phyloP scores from a whole-genome alignment of 2,797 vertebrate species.

The Coilia nasus region DNA sequence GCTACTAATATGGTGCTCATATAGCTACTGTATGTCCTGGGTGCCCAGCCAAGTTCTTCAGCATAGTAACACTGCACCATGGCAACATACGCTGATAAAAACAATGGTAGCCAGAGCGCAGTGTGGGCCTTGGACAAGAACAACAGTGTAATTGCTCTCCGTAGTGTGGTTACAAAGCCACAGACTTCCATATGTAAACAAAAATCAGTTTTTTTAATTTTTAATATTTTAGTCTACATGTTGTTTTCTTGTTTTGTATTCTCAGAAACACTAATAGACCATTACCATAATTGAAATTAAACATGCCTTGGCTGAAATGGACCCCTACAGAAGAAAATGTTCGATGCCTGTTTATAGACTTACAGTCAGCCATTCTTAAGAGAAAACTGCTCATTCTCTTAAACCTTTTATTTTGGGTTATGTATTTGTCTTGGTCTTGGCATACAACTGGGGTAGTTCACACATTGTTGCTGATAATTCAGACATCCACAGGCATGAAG shows the following conservation, averaged over 20 bases:
- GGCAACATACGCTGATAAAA: slow-evolving; percentile 80
- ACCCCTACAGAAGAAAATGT: not conserved
- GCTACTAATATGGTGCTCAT: not conserved
- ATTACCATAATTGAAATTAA: not conserved
- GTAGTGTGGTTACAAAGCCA: not conserved
- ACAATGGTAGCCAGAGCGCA: slow-evolving; percentile 76
- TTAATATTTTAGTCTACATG: not conserved
- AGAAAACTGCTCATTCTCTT: not conserved
- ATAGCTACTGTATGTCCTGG: not conserved
- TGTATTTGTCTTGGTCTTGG: not conserved
- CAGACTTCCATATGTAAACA: not conserved
- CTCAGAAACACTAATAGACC: not conserved
- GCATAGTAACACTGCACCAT: slow-evolving; percentile 72
- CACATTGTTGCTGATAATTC: not conserved
- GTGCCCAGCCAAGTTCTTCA: slow-evolving; percentile 75
- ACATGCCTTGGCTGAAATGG: not conserved
- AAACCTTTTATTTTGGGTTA: not conserved
- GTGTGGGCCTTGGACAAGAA: slow-evolving; percentile 67
- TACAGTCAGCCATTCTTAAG: not conserved
- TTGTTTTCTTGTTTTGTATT: not conserved
- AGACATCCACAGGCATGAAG: slow-evolving; percentile 35
- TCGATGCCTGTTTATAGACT: not conserved
- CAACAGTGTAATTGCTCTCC: slow-evolving; percentile 61
- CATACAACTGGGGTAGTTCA: not conserved
- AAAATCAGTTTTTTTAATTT: not conserved